Conservation (phyloP, 2,113 vertebrate species). For the Psophia crepitans region DNA sequence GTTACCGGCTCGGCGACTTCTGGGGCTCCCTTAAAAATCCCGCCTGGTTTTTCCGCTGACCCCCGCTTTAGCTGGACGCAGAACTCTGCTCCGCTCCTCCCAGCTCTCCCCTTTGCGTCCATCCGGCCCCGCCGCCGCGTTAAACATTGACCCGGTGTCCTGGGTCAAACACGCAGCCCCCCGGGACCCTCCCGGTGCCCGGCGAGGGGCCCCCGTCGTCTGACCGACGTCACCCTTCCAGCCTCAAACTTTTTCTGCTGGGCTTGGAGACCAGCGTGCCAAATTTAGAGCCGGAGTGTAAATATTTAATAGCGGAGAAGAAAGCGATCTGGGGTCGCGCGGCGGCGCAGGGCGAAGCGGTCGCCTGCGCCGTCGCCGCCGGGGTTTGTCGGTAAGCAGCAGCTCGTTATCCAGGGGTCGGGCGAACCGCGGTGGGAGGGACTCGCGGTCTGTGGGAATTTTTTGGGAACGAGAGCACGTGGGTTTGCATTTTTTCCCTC, state of each 20-base stretch:
- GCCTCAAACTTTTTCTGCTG: not conserved
- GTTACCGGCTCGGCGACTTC: not conserved
- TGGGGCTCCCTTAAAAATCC: not conserved
- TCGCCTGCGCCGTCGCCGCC: not conserved
- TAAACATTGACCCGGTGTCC: too few relatives aligned
- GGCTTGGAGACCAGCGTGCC: not conserved
- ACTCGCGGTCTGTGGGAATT: not conserved
- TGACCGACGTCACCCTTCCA: fast-evolving
- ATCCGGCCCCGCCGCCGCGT: not conserved
- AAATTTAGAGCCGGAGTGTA: not conserved
- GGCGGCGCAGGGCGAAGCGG: not conserved
- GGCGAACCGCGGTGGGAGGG: not conserved
- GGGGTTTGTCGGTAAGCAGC: too few relatives aligned
- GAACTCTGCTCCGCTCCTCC: not conserved
- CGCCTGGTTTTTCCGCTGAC: fast-evolving
- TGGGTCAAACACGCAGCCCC: not conserved
- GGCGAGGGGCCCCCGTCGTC: not conserved
- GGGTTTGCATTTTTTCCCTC: not conserved
- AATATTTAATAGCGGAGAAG: not conserved
- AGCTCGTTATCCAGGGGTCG: not conserved
- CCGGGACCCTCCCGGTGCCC: not conserved
- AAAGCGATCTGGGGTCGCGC: fast-evolving
- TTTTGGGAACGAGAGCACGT: not conserved
- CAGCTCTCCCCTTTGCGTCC: not conserved
- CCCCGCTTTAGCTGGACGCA: not conserved